Percentiles rank a stretch among this genome's conserved stretches.
These are phyloP conservation scores for Notarius lentiginosus DNA, from an alignment of 2,113 vertebrate genomes.

Conservation along the genomic window DNA sequence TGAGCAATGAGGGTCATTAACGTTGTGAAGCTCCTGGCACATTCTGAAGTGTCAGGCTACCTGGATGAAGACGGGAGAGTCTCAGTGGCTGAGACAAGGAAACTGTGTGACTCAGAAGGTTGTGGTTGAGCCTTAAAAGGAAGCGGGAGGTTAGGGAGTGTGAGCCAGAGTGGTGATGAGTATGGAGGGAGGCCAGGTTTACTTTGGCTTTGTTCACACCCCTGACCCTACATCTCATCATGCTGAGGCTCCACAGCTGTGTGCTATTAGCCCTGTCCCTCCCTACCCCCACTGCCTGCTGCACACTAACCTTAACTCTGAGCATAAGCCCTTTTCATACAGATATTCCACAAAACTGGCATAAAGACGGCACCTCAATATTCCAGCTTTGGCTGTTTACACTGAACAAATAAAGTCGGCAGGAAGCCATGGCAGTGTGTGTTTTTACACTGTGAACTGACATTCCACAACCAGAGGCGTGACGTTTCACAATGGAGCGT, in stretches of 20 bases:
- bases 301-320: constrained; percentile 19
- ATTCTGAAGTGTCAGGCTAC: constrained; percentile 21
- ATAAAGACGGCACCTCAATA: too few relatives aligned
- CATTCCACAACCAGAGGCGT: too few relatives aligned
- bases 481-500: too few relatives aligned
- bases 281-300: constrained; percentile 40
- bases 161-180: constrained; percentile 58
- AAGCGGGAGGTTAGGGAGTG: constrained; percentile 46
- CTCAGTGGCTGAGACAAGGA: not conserved
- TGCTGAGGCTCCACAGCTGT: constrained; percentile 61
- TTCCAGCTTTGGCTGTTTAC: too few relatives aligned
- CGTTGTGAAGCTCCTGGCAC: not conserved
- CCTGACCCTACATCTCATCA: constrained; percentile 61
- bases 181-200: constrained; percentile 60
- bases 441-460: too few relatives aligned
- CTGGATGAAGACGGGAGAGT: not conserved
- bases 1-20: constrained; percentile 5
- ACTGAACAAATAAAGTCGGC: too few relatives aligned
- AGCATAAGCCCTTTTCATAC: not conserved
- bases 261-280: constrained; percentile 58
- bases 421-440: too few relatives aligned
- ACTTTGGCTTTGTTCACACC: constrained; percentile 62
- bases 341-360: too few relatives aligned
- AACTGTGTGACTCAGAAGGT: constrained; percentile 25
- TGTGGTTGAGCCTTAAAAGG: constrained; percentile 41